Percentiles rank a stretch among this genome's conserved stretches.
Evolutionary conservation across 2,888 invertebrate species (phyloP).

Genomic region (Diachrysia chrysitis): DNA sequence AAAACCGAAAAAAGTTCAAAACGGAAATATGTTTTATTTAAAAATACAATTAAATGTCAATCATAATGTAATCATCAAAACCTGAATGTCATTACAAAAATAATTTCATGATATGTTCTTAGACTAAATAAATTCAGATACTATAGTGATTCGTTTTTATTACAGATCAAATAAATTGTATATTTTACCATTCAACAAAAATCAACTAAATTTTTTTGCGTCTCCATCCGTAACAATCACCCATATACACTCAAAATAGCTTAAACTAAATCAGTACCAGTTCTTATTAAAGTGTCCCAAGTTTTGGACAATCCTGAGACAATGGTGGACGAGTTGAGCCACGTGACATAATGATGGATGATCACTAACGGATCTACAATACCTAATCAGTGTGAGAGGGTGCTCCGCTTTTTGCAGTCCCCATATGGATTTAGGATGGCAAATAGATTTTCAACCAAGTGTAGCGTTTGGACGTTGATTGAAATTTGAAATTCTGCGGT

Average conservation of each 20-base stretch:
- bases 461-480: constrained; percentile 12
- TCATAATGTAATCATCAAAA: too few relatives aligned
- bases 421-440: constrained; percentile 46
- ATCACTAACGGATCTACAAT: constrained; percentile 66
- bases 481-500: constrained; percentile 30
- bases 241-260: constrained; percentile 16
- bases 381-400: constrained; percentile 67
- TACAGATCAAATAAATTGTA: too few relatives aligned
- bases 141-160: too few relatives aligned
- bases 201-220: too few relatives aligned
- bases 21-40: too few relatives aligned
- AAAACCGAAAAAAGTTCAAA: too few relatives aligned
- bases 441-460: constrained; percentile 28
- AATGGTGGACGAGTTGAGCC: constrained; percentile 66
- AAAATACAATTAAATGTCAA: too few relatives aligned
- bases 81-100: too few relatives aligned
- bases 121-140: too few relatives aligned
- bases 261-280: constrained; percentile 53
- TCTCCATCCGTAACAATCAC: background rate
- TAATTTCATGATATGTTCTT: too few relatives aligned
- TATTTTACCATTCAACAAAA: too few relatives aligned
- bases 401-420: constrained; percentile 52
- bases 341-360: constrained; percentile 73
- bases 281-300: constrained; percentile 54
- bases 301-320: constrained; percentile 62